Base-by-base conservation (phyloP, 2,888 invertebrate genomes). In the Himalopsyche anomala region DNA sequence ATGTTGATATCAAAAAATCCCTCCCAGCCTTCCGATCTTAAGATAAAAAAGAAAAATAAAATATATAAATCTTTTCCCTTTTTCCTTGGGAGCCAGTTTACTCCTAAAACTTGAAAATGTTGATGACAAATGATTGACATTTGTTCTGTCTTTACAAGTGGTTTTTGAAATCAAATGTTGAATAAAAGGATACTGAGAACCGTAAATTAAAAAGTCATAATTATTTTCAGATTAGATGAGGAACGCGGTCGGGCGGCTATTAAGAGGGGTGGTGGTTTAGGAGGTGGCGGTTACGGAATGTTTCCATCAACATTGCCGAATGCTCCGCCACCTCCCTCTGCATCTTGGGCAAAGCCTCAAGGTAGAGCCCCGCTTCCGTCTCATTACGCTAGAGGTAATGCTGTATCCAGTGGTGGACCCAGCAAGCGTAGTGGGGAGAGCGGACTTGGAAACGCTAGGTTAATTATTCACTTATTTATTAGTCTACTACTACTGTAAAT, bases 161-260 rank as follows among this genome's bases (percentile, higher is more conserved):
- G 9, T 45, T 11, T 11, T 9, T 45, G 45, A 8, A 45, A 45
- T 45, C 45, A 11, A 45, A 11, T 45, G 45, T 45, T 45, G 9
- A 9, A 11, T 45, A 45, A 11, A 0, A 45, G 45, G 9, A 9
- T 45, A 11, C 2, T 45, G 9, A 45, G 45, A 5, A 45, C 8
- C 5, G 45, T 45, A 2, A 45, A 11, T 9, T 11, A 9, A 11
- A 45, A 11, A 9, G 6, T 45, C 11, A 9, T 45, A 45, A 45
- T 45, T 19, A 15, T 40, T 80, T 89, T 90, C 84, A 93, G 94
- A 84, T 89, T 94, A 87, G 95, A 95, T 89, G 95, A 95, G 89
- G 94, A 94, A 90, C 92, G 95, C 0, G 90, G 90, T 91, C 5
- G 93, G 93, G 80, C 95, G 95, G 90, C 93, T 3, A 19, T 62